Evolutionary conservation across 2,113 vertebrate genomes (phyloP).

Genomic region (Urocolius indicus): DNA sequence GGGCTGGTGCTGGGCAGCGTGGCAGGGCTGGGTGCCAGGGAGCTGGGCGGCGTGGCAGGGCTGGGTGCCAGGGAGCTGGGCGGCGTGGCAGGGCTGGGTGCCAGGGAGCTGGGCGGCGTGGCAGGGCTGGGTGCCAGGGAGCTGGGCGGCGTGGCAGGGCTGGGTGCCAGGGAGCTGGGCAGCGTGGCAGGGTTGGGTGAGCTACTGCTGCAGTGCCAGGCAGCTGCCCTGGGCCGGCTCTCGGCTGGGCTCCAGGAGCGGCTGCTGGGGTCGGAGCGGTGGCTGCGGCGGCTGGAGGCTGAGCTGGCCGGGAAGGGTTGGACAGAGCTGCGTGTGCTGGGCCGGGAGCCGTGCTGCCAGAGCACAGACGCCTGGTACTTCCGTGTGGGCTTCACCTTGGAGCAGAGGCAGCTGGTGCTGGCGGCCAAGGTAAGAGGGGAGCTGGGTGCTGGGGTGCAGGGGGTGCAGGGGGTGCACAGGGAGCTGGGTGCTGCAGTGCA

Average conservation of each 20-base stretch:
- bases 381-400: conserved; percentile 53
- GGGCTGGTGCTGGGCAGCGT: conserved; percentile 38
- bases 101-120: too few species aligned
- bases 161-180: too few species aligned
- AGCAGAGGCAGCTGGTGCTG: conserved; percentile 55
- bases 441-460: too few species aligned
- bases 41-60: too few species aligned
- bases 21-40: not conserved
- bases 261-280: not conserved
- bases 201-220: conserved; percentile 73
- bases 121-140: too few species aligned
- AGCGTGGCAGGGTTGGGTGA: too few species aligned
- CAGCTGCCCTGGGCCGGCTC: conserved; percentile 61
- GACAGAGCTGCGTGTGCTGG: conserved; percentile 1
- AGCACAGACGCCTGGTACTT: conserved; percentile 74
- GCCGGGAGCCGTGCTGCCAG: conserved; percentile 41
- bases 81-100: too few species aligned
- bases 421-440: conserved; percentile 78
- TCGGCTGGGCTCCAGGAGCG: conserved; percentile 20
- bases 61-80: too few species aligned
- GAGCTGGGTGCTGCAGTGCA: not conserved
- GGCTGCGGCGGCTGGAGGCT: conserved; percentile 43
- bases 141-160: too few species aligned
- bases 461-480: accelerated
- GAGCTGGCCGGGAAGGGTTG: conserved; percentile 50